These are phyloP conservation scores for Papilio helenus DNA, from an alignment of 1,140 invertebrate species.

Conservation along the genomic window DNA sequence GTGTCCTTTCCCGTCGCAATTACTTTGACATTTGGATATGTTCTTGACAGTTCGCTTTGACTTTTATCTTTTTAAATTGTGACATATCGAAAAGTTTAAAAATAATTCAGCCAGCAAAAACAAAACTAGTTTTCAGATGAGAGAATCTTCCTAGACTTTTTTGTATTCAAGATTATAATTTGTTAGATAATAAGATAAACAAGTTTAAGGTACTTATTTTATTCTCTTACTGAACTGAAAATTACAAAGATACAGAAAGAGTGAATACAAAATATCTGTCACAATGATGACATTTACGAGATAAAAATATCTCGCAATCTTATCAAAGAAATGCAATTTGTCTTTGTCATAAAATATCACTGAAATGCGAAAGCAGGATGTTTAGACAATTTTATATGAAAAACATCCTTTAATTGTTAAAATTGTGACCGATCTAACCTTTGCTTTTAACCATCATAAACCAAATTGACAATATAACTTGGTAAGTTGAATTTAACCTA, in stretches of 20 bases:
- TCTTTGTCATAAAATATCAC: neutral
- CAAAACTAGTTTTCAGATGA: too few relatives aligned
- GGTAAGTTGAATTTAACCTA: neutral
- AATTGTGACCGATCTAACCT: neutral
- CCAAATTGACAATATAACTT: neutral
- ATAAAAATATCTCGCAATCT: slow-evolving; percentile 9
- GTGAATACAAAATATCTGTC: neutral
- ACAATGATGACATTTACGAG: neutral
- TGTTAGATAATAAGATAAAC: neutral
- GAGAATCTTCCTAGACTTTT: neutral
- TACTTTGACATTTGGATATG: neutral
- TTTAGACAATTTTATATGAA: neutral
- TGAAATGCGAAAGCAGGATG: neutral
- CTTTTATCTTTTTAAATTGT: neutral
- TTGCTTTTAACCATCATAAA: neutral
- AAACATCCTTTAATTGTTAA: neutral
- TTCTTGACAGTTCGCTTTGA: neutral
- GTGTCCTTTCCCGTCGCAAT: neutral
- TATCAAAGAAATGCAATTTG: neutral
- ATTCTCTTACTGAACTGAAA: neutral
- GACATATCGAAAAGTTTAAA: neutral
- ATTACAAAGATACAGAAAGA: neutral
- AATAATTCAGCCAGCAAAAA: neutral
- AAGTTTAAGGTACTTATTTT: neutral
- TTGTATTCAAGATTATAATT: neutral